Conservation (phyloP, 2,797 vertebrate species). For the Sternotherus odoratus region DNA sequence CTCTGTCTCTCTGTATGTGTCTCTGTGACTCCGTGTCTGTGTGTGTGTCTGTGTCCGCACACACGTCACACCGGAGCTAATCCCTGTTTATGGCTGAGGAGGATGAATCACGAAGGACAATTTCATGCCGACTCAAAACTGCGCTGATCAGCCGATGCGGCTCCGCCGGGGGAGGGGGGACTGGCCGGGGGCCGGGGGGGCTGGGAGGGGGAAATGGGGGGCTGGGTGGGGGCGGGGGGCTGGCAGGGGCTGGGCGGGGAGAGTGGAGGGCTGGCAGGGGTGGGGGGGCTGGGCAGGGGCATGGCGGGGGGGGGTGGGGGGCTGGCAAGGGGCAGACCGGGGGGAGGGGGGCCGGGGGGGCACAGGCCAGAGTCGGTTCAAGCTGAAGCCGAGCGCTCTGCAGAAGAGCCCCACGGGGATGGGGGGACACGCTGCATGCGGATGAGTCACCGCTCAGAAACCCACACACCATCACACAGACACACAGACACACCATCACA, state of each 20-base stretch:
- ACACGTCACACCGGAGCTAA: neutral
- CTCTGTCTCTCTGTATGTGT: neutral
- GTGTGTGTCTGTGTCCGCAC: neutral
- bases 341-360: too few relatives aligned
- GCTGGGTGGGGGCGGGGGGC: neutral
- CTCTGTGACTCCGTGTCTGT: neutral
- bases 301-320: too few relatives aligned
- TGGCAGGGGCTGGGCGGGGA: neutral
- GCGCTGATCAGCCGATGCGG: neutral
- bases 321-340: neutral
- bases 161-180: neutral
- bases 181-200: too few relatives aligned
- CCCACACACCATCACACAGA: too few relatives aligned
- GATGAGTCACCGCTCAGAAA: too few relatives aligned
- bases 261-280: too few relatives aligned
- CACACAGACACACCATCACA: too few relatives aligned
- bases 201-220: too few relatives aligned
- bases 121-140: neutral
- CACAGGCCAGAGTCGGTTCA: too few relatives aligned
- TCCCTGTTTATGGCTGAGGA: neutral
- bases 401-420: too few relatives aligned
- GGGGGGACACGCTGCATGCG: too few relatives aligned
- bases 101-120: neutral
- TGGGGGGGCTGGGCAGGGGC: neutral
- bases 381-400: too few relatives aligned